Evolutionary conservation across 1,140 invertebrate genomes (phyloP).

Genomic region (Sogatella furcifera): DNA sequence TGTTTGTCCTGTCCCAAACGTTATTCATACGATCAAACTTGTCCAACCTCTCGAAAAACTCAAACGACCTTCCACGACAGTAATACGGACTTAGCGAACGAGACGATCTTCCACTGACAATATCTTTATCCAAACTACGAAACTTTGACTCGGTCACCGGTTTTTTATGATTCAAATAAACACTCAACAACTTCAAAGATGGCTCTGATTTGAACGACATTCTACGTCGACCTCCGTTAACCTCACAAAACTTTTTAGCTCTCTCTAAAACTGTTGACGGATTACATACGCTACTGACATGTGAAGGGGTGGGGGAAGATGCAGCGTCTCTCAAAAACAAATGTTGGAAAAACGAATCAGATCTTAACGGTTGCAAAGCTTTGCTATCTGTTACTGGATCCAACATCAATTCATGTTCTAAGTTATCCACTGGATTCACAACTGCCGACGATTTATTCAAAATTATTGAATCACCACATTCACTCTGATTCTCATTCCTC

Average conservation of each 20-base stretch:
- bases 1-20: conserved; percentile 20
- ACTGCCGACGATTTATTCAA: not conserved
- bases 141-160: conserved; percentile 62
- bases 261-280: conserved; percentile 47
- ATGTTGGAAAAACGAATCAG: conserved; percentile 57
- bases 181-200: conserved; percentile 41
- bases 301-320: conserved; percentile 25
- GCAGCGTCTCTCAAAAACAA: conserved; percentile 44
- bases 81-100: conserved; percentile 34
- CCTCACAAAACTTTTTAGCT: conserved; percentile 40
- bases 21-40: conserved; percentile 33
- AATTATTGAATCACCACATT: not conserved
- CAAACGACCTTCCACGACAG: conserved; percentile 26
- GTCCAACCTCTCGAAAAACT: conserved; percentile 30
- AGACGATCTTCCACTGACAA: conserved; percentile 29
- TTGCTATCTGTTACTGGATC: not conserved
- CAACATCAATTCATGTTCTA: no score
- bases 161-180: conserved; percentile 53
- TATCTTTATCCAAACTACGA: conserved; percentile 47
- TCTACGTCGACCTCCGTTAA: not conserved
- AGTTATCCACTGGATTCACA: not conserved
- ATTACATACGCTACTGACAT: conserved; percentile 28
- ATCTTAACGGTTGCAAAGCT: conserved; percentile 31
- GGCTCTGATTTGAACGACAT: conserved; percentile 37
- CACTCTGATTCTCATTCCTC: conserved; percentile 1